Conservation (phyloP, 1,140 invertebrate genomes). For the Drosophila oshimai region DNA sequence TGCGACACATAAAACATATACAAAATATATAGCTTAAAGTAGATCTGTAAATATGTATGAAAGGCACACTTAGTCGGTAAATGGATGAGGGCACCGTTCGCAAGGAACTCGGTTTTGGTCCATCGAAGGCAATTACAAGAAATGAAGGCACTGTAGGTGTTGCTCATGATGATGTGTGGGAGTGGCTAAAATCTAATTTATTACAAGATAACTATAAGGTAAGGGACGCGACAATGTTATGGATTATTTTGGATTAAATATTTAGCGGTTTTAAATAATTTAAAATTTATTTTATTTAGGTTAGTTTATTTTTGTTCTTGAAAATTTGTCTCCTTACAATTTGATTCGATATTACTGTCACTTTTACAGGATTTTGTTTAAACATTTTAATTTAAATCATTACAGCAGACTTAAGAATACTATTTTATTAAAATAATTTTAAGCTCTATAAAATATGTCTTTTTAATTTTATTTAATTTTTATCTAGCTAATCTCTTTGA, state of each 20-base stretch:
- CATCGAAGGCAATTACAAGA: constrained; percentile 13
- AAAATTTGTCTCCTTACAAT: not conserved
- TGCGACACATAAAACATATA: constrained; percentile 64
- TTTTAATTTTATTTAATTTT: not conserved
- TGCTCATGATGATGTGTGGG: constrained; percentile 33
- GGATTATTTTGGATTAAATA: not conserved
- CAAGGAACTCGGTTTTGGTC: constrained; percentile 7
- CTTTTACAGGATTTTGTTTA: not conserved
- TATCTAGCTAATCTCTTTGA: constrained; percentile 2
- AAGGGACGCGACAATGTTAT: not conserved
- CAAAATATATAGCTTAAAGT: constrained; percentile 11
- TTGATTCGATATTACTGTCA: not conserved
- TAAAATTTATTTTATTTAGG: not conserved
- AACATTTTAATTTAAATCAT: too few species aligned
- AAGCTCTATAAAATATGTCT: not conserved
- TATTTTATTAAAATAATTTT: not conserved
- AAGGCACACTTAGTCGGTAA: constrained; percentile 30
- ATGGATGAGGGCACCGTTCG: constrained; percentile 17
- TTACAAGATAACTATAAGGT: not conserved
- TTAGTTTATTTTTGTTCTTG: not conserved
- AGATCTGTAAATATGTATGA: constrained; percentile 5
- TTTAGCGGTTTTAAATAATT: not conserved
- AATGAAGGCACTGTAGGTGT: constrained; percentile 48
- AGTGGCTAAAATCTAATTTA: not conserved
- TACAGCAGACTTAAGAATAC: not conserved